Evolutionary conservation across 2,888 invertebrate genomes (phyloP).

Genomic region (Drosophila sordidapex): DNA sequence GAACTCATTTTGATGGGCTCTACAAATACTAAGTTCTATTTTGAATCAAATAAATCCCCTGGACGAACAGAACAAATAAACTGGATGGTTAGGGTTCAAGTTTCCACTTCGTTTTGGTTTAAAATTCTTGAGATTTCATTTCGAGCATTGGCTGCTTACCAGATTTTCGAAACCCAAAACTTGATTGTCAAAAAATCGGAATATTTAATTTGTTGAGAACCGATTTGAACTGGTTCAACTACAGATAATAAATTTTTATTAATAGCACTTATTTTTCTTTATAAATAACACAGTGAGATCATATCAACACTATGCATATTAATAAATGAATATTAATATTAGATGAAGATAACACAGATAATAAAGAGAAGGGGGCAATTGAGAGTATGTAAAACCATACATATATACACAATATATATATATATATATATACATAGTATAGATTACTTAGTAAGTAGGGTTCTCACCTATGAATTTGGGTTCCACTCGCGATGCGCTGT

Average conservation of each 20-base stretch:
- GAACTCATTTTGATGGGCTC: neutral
- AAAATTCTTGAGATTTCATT: neutral
- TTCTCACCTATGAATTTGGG: slow-evolving; percentile 85
- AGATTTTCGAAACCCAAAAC: neutral
- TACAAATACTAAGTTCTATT: neutral
- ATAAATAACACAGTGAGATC: neutral
- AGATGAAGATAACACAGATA: no score
- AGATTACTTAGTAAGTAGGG: neutral
- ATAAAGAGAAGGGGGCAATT: no score
- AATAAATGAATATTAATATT: no score
- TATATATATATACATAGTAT: neutral
- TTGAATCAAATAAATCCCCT: neutral
- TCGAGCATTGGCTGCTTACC: neutral
- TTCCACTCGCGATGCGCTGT: slow-evolving; percentile 83
- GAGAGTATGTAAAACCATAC: no score
- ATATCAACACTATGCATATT: no score
- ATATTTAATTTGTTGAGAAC: neutral
- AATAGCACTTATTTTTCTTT: neutral
- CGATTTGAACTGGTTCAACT: neutral
- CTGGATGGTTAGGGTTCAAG: neutral
- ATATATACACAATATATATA: no score
- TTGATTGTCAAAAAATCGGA: neutral
- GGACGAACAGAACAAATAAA: neutral
- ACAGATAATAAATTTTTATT: neutral
- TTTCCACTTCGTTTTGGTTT: neutral